Base-by-base conservation (phyloP, 2,888 invertebrate species). In the Cheilosia variabilis region DNA sequence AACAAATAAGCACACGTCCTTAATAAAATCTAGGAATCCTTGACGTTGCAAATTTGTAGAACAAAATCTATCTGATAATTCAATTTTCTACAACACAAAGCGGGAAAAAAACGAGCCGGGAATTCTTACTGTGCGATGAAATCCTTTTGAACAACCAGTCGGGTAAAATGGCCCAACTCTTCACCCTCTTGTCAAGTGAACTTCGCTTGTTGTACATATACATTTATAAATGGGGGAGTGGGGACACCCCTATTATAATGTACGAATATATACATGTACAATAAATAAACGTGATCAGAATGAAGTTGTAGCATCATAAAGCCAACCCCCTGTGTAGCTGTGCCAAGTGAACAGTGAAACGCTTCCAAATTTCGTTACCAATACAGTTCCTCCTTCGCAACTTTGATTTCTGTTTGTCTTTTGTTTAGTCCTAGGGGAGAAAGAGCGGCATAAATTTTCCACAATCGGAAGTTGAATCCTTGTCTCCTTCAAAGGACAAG, bases 221-320 rank as follows among this genome's bases (percentile, higher is more conserved):
- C 68, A 80, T 60, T 31, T 27, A 24, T n/a, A n/a, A 57, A 43
- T 37, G 31, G 7, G 52, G 60, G 69, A 10, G 57, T 17, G 63
- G 50, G n/a, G 47, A 63, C 22, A 83, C 63, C 62, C 58, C 63
- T 66, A 80, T 71, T 72, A 7, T 27, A 7, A 22, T 19, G 22
- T 22, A 22, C 2, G 27, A 27, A 27, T 27, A 37, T 37, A 37
- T 37, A 13, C 1, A 37, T 58, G 53, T 62, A 91, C 91, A 91
- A 91, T 90, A 90, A 91, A 91, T 91, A 89, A 89, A 91, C 91
- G 92, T 91, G 91, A 90, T 90, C 90, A 90, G 91, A 90, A 91
- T 91, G 77, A 88, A 87, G 87, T 88, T 88, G 83, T 86, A 80
- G 57, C 66, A 15, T 87, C 24, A 52, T 53, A 55, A 77, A 52